A percentile compares a stretch with the other conserved stretches of the same genome.
Evolutionary conservation across 2,797 vertebrate genomes (phyloP).

Genomic region (Hypotaenidia philippensis): DNA sequence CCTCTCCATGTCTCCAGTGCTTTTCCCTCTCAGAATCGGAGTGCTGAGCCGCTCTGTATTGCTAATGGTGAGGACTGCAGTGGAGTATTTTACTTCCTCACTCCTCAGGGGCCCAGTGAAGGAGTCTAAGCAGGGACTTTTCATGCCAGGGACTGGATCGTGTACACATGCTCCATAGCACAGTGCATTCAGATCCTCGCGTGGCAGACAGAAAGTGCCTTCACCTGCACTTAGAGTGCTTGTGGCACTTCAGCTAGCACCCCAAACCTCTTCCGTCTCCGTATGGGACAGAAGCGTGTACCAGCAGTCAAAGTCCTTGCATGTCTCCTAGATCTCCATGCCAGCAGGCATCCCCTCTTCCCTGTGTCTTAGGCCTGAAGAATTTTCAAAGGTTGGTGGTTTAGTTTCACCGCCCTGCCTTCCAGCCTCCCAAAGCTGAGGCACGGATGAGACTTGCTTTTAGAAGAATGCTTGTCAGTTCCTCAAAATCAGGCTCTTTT

Average conservation of each 20-base stretch:
- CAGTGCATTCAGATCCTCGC: rapidly evolving
- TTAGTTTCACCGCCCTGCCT: too few species aligned
- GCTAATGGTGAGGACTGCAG: not conserved
- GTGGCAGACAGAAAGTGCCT: not conserved
- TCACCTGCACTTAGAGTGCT: not conserved
- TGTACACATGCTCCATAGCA: rapidly evolving
- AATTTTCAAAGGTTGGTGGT: not conserved
- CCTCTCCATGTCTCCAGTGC: not conserved
- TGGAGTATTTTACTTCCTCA: not conserved
- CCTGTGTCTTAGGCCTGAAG: not conserved
- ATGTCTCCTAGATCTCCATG: rapidly evolving
- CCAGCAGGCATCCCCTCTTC: not conserved
- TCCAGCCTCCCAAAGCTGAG: not conserved
- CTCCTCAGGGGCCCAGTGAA: not conserved
- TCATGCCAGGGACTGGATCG: rapidly evolving
- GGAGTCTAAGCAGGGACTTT: not conserved
- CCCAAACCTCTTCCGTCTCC: not conserved
- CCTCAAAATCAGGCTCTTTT: rapidly evolving
- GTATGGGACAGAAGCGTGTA: not conserved
- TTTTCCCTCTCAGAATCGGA: not conserved
- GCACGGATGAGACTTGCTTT: rapidly evolving
- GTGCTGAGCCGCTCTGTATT: not conserved
- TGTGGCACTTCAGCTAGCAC: not conserved
- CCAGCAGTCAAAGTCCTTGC: not conserved
- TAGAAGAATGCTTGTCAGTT: rapidly evolving